Base-by-base conservation (phyloP, 2,797 vertebrate species). In the Chaunax sp. region DNA sequence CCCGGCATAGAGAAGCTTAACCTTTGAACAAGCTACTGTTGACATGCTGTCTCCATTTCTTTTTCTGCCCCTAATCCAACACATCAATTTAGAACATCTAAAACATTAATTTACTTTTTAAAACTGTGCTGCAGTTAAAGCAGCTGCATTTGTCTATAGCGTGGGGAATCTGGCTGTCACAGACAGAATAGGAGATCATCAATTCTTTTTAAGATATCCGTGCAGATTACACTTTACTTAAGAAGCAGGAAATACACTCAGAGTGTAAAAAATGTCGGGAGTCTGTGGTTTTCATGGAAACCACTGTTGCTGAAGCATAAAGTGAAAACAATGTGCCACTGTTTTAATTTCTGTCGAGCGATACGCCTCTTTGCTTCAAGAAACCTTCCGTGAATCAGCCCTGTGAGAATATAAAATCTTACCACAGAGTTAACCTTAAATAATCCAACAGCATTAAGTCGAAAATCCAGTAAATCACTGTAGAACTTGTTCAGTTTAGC, bases 1-100 rank as follows among this genome's bases (percentile, higher is more conserved):
- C 65, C 37, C 13, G 64, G 22, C 65, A 68, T 25, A 68, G 63
- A 64, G 64, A 67, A 73, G 75, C 76, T 74, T 78, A 63, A 69
- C 60, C 53, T 66, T 67, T 69, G 57, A 58, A 62, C 64, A 61
- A 43, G 71, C 50, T 58, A 64, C 50, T 26, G 56, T 72, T 56
- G 70, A 10, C 63, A 58, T 57, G 33, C 56, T 44, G 40, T 25
- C 49, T 56, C 47, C 19, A 50, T 64, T 60, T 67, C 28, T 30
- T 41, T 71, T 47, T 56, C 43, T 57, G 18, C 30, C n/a, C 75
- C 19, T 51, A 57, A 63, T 51, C 19, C 19, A 45, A 58, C 18
- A 22, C 51, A 44, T 35, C 56, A 54, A 1, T 58, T 28, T 30
- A 23, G n/a, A n/a, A n/a, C n/a, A 43, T 20, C 12, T 13, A 6